Evolutionary conservation across 1,140 invertebrate species (phyloP), one percentile per base, ranked within the genome.

Genomic region (Aphaenogaster floridana): DNA sequence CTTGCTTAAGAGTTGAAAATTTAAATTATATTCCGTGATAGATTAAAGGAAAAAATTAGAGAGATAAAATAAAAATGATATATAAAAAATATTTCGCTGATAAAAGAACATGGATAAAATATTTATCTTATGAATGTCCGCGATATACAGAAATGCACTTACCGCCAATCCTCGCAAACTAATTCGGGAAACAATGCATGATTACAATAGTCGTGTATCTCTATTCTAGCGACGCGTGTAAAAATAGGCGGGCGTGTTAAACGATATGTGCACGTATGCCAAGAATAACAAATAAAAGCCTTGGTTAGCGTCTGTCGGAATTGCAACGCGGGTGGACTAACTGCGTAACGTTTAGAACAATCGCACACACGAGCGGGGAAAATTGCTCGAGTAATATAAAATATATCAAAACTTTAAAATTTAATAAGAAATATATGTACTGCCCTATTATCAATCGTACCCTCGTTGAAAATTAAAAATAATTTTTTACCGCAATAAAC

Each of bases 131-230:
- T 2, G n/a, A 17, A 8, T 61, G 34, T 36, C 1, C 34, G 15
- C 28, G 17, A 81, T 17, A 48, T 7, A 17, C 28, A 72, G 17
- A 69, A 72, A 72, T 61, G 28, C 80, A 84, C 80, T 84, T 74
- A 84, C 80, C 80, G 13, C n/a, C 17, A 42, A n/a, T 74, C 80
- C 80, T 74, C 28, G 69, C 80, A 61, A 71, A 84, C 80, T 76
- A 84, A 84, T 84, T 76, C 54, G 57, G n/a, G 39, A 84, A 84
- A 84, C 45, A 84, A 84, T 84, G 28, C 52, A 36, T 74, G 54
- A 84, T 84, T 83, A 83, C 69, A 84, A 61, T 76, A 63, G 57
- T 76, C 34, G 17, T 48, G 69, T 84, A 74, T 7, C n/a, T 52
- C n/a, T 63, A 84, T 63, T 84, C 54, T 74, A 61, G n/a, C 17